A percentile compares a stretch with the other conserved stretches of the same genome.
Conservation (phyloP, 2,888 invertebrate species). For the Chalcis sispes region DNA sequence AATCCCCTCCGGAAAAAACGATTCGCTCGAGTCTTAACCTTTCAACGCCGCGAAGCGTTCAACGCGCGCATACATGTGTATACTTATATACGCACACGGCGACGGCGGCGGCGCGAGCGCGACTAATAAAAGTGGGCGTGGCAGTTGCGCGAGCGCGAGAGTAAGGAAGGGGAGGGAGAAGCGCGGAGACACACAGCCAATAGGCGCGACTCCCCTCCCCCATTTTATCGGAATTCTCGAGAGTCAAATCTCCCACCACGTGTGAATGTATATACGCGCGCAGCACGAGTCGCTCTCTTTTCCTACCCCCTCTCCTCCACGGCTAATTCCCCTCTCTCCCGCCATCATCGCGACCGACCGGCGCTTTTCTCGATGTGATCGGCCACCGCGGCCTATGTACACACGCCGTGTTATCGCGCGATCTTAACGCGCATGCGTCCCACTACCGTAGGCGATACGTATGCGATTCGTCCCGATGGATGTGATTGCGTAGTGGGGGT, state of each 20-base stretch:
- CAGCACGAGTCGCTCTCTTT: background rate
- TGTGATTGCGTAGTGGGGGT: background rate
- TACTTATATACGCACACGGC: no score
- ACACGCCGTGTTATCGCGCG: background rate
- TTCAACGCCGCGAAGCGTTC: background rate
- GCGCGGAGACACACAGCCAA: conserved; percentile 62
- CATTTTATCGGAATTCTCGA: conserved; percentile 60
- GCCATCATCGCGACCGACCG: no score
- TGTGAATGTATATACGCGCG: background rate
- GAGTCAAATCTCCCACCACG: background rate
- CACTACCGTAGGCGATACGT: background rate
- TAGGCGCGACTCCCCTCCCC: conserved; percentile 60
- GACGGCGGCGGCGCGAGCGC: conserved; percentile 15
- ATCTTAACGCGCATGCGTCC: conserved; percentile 13
- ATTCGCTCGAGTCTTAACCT: no score
- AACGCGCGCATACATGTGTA: no score
- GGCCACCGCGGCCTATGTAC: conserved; percentile 15
- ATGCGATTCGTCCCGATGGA: background rate
- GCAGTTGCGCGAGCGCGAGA: conserved; percentile 49
- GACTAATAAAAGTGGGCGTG: conserved; percentile 69
- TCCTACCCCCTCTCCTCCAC: background rate
- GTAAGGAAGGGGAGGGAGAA: conserved; percentile 1
- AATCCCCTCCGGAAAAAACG: no score
- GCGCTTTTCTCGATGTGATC: background rate
- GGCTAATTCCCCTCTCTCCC: background rate